Percentiles rank a stretch among this genome's conserved stretches.
These are phyloP conservation scores for Argentina silus DNA, from an alignment of 2,797 vertebrate genomes.

Conservation along the genomic window DNA sequence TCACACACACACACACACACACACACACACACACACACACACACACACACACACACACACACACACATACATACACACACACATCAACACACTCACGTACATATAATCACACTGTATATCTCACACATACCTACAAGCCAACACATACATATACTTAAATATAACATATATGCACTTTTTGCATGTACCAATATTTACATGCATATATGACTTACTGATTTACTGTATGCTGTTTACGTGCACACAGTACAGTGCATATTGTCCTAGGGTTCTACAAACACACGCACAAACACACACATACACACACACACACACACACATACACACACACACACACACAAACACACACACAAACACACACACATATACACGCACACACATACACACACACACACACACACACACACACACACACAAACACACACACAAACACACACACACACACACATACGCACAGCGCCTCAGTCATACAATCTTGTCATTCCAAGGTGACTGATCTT, in stretches of 20 bases:
- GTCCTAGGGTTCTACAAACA: neutral
- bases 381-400: constrained; percentile 2
- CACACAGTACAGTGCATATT: neutral
- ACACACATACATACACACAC: neutral
- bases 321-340: constrained; percentile 9
- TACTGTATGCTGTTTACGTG: constrained; percentile 32
- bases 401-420: neutral
- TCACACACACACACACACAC: constrained; percentile 3
- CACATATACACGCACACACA: constrained; percentile 13
- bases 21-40: constrained; percentile 21
- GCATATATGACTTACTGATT: too few species aligned
- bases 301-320: constrained; percentile 11
- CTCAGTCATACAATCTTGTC: constrained; percentile 9
- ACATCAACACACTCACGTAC: constrained; percentile 8
- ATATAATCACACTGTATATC: neutral
- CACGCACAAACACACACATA: neutral
- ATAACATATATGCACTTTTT: neutral
- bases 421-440: neutral
- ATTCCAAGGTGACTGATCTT: neutral
- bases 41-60: constrained; percentile 25
- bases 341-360: neutral
- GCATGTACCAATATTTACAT: neutral
- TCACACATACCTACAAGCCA: neutral
- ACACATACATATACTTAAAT: neutral
- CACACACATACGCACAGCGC: constrained; percentile 4